Base-by-base conservation (phyloP, 2,797 vertebrate species). In the Ammospiza maritima region DNA sequence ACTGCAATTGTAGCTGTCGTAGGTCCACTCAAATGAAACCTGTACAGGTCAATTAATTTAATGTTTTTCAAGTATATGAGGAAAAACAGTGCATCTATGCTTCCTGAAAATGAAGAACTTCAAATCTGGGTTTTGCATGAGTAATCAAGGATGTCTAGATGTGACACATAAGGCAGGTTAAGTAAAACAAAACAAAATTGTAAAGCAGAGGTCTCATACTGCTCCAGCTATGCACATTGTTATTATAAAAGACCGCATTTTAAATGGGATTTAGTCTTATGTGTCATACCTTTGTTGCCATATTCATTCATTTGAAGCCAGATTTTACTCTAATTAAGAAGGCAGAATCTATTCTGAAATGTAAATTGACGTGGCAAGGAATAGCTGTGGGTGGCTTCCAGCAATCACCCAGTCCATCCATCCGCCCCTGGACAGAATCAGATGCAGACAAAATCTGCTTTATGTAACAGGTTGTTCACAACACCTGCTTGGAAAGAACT, bases 41-140 rank as follows among this genome's bases (percentile, higher is more conserved):
- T 89, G 81, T 88, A 95, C 75, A 86, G 96, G 94, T 97, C 95
- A 92, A 97, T 95, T 95, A 57, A 90, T 90, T 93, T 96, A 93
- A 90, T 22, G 8, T 74, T 88, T 66, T 91, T 80, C 64, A 75
- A 38, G 70, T 80, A 25, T 38, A 73, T 80, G 50, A 86, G 64
- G 67, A 58, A 91, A 93, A 95, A n/a, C n/a, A 88, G 25, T 14
- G 22, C 13, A 38, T 89, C 61, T 56, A 4, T 62, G 42, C 22
- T 85, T 87, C 50, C n/a, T 83, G 34, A 83, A 95, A 90, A 92
- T 76, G 32, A 90, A 86, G 65, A 77, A 66, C 88, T 89, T 94
- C 12, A 45, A 81, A 38, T 62, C 29, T 45, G 19, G 22, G 65
- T 85, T 94, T 93, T 85, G 76, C 91, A 94, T 80, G 84, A 90